These are phyloP conservation scores for Lamprologus speciosus DNA, from an alignment of 2,113 vertebrate genomes.

Conservation along the genomic window DNA sequence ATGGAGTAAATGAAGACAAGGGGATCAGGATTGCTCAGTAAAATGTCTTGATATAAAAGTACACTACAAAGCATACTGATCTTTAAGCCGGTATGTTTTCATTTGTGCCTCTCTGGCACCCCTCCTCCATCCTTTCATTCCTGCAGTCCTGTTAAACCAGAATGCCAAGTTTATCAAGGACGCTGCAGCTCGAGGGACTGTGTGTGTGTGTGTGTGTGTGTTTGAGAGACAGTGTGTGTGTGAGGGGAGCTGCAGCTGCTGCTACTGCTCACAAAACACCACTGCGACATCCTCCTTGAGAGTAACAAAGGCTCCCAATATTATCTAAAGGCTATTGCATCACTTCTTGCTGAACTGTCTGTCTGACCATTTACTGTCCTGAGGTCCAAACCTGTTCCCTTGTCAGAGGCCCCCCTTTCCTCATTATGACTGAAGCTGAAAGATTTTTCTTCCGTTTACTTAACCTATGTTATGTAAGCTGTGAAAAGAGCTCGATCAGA, in stretches of 20 bases:
- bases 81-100: background rate
- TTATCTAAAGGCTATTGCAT: slow-evolving; percentile 16
- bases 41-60: background rate
- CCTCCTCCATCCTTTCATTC: background rate
- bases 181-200: slow-evolving; percentile 14
- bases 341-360: slow-evolving; percentile 1
- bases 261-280: slow-evolving; percentile 11
- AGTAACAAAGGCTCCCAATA: slow-evolving; percentile 5
- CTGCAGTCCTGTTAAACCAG: slow-evolving; percentile 39
- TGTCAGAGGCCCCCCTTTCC: background rate
- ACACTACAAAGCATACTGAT: background rate
- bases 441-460: background rate
- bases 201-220: background rate
- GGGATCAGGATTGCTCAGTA: background rate
- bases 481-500: slow-evolving; percentile 97
- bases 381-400: background rate
- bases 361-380: background rate
- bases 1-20: background rate
- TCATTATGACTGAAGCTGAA: background rate
- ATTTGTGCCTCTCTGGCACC: background rate
- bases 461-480: slow-evolving; percentile 77
- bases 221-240: background rate
- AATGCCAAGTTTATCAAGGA: slow-evolving; percentile 51
- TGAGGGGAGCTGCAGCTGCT: slow-evolving; percentile 7
- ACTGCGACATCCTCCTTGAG: slow-evolving; percentile 20